Base-by-base conservation (phyloP, 2,113 vertebrate genomes). In the Xiphias gladius region DNA sequence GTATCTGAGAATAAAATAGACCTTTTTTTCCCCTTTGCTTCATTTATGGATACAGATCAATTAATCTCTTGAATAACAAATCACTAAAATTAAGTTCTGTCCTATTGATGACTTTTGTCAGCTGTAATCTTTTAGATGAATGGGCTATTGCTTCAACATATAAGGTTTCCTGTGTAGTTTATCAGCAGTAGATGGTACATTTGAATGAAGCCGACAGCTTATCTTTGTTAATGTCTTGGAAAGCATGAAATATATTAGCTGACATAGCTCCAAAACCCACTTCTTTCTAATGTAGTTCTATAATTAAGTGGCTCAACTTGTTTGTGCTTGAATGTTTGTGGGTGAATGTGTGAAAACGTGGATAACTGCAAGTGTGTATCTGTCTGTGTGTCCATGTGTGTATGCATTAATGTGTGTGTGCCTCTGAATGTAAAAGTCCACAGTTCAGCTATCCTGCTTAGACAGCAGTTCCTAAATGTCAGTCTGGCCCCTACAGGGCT, bases 401-500 rank as follows among this genome's bases (percentile, higher is more conserved):
- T 37, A 7, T 9, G 52, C 28, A 78, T 83, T 69, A 58, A 55
- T 80, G 82, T 79, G 61, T 24, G 37, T 46, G 62, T 62, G 77
- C 19, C 30, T 62, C 52, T 35, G 22, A 74, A 61, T 72, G 28
- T 84, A 62, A 48, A 86, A 81, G 64, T 54, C 74, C 9, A 52
- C 30, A 72, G 72, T 85, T 86, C 58, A 87, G 76, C 57, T 30
- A 74, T 86, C 88, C 88, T 93, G 91, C 90, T 92, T 89, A 89
- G 85, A 85, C 76, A 89, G 91, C 92, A 91, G 79, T 91, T 92
- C 90, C 89, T 91, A 93, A 94, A 94, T 94, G 93, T 94, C 93
- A 94, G 63, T 71, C 55, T 83, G 71, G 84, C 80, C 88, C 91
- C 90, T 86, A 90, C 81, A 93, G 88, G 91, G 89, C 91, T 94